Conservation (phyloP, 2,888 invertebrate genomes). For the Tigriopus californicus region DNA sequence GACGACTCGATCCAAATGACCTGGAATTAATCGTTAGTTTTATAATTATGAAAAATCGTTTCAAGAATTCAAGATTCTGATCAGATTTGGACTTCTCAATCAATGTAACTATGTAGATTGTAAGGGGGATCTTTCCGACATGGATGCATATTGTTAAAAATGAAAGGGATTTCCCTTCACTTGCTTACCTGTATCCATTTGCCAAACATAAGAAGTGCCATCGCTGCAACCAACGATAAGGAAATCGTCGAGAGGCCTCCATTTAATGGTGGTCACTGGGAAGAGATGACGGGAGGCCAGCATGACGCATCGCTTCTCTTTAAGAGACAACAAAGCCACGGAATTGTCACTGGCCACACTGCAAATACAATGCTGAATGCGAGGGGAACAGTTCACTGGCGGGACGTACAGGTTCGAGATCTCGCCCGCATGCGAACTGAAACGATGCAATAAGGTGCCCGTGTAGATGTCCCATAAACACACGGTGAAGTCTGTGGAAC, state of each 20-base stretch:
- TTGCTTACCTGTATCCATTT: conserved; percentile 73
- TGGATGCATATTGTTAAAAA: no score
- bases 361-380: conserved; percentile 84
- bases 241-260: conserved; percentile 93
- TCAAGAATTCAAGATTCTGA: no score
- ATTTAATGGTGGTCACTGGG: conserved; percentile 85
- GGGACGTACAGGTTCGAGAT: conserved; percentile 40
- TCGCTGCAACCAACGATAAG: conserved; percentile 93
- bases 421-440: conserved; percentile 95
- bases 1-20: conserved; percentile 82
- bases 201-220: conserved; percentile 97
- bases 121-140: no score
- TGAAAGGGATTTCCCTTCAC: background rate
- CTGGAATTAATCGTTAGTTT: conserved; percentile 27
- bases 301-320: conserved; percentile 84
- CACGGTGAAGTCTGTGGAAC: conserved; percentile 82
- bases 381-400: conserved; percentile 27
- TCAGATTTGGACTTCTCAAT: no score
- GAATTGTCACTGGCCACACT: conserved; percentile 95
- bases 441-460: conserved; percentile 70
- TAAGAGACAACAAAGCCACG: conserved; percentile 73
- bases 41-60: no score
- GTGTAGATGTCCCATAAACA: conserved; percentile 88
- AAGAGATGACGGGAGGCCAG: conserved; percentile 84
- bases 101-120: no score